Conservation (phyloP, 2,888 invertebrate species). For the Prenolepis imparis region DNA sequence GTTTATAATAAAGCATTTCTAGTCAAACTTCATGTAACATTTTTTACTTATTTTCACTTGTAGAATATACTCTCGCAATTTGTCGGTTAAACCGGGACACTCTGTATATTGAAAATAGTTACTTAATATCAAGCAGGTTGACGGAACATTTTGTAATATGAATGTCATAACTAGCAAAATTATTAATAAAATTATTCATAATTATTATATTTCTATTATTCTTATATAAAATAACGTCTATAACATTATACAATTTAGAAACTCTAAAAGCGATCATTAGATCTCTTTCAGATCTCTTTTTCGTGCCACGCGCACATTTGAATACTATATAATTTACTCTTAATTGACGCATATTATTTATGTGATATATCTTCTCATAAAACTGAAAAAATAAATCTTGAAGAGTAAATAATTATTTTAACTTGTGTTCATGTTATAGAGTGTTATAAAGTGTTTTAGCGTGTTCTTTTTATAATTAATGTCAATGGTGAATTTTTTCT, state of each 20-base stretch:
- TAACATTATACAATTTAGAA: not conserved
- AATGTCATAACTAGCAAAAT: not conserved
- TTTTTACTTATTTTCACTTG: too few relatives aligned
- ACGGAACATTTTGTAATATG: not conserved
- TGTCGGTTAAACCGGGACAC: too few relatives aligned
- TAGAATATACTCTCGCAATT: too few relatives aligned
- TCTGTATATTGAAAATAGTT: too few relatives aligned
- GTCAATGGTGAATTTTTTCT: not conserved
- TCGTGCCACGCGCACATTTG: not conserved
- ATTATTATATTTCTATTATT: conserved; percentile 6
- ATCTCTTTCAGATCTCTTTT: not conserved
- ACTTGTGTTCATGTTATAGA: not conserved
- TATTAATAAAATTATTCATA: too few relatives aligned
- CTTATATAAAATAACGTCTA: not conserved
- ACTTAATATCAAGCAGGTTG: not conserved
- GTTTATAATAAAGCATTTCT: too few relatives aligned
- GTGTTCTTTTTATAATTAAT: not conserved
- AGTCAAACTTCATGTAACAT: too few relatives aligned
- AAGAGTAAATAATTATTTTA: conserved; percentile 16
- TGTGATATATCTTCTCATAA: not conserved
- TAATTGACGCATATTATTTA: not conserved
- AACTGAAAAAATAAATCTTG: conserved; percentile 7
- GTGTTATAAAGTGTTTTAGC: not conserved
- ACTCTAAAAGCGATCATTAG: conserved; percentile 1
- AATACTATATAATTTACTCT: not conserved